These are phyloP conservation scores for Oeneis ivallda DNA, from an alignment of 2,888 invertebrate species.

Conservation along the genomic window DNA sequence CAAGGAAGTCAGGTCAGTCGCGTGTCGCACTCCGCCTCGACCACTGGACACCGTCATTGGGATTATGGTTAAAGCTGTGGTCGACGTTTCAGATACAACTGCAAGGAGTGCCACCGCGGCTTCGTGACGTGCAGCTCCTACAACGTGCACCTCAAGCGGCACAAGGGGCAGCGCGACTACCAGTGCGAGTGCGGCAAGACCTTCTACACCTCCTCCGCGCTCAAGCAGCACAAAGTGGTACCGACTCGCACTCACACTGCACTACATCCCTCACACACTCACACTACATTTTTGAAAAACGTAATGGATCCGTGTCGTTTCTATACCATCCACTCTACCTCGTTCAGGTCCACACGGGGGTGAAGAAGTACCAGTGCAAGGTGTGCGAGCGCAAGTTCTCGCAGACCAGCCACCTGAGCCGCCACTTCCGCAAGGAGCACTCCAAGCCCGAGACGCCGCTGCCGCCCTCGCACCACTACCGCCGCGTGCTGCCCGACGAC, in stretches of 20 bases:
- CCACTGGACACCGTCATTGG: too few species aligned
- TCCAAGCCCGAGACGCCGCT: constrained; percentile 62
- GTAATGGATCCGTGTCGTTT: too few species aligned
- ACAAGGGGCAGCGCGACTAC: constrained; percentile 73
- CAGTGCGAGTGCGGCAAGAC: constrained; percentile 74
- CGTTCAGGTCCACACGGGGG: constrained; percentile 64
- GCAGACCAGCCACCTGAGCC: constrained; percentile 68
- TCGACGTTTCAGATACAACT: constrained; percentile 59
- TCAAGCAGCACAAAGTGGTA: constrained; percentile 61
- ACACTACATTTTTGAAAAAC: too few species aligned
- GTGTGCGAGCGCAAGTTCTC: constrained; percentile 73
- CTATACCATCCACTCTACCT: too few species aligned
- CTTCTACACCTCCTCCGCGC: constrained; percentile 71
- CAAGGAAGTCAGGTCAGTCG: constrained; percentile 67
- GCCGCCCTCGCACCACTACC: constrained; percentile 62
- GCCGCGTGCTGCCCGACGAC: constrained; percentile 48
- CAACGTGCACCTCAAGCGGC: constrained; percentile 70
- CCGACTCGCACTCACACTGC: too few species aligned
- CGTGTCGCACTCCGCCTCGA: too few species aligned
- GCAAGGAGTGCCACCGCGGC: constrained; percentile 68
- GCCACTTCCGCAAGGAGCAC: constrained; percentile 73
- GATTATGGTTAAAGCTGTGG: too few species aligned
- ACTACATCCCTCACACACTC: too few species aligned
- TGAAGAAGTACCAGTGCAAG: constrained; percentile 73
- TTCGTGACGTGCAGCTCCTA: constrained; percentile 72